These are phyloP conservation scores for Anas bernieri DNA, from an alignment of 2,797 vertebrate genomes.

Conservation along the genomic window DNA sequence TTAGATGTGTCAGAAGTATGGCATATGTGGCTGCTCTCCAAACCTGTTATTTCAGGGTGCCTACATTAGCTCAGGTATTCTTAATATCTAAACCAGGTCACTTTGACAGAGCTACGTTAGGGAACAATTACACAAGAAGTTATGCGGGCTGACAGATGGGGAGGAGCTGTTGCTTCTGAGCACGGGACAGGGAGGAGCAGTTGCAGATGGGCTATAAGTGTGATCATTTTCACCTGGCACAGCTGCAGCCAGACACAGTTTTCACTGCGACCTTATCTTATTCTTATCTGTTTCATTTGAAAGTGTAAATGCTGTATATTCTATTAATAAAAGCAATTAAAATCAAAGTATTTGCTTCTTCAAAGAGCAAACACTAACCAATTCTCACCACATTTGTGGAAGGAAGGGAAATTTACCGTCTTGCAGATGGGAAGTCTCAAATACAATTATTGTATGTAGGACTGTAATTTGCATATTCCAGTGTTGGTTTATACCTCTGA, in stretches of 20 bases:
- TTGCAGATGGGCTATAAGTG: neutral
- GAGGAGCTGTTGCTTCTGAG: conserved; percentile 27
- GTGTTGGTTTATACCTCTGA: neutral
- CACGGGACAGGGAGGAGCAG: neutral
- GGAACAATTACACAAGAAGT: neutral
- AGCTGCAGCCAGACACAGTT: neutral
- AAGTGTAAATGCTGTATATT: neutral
- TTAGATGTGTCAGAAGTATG: neutral
- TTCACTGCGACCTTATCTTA: neutral
- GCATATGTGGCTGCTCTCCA: neutral
- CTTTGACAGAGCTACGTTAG: conserved; percentile 18
- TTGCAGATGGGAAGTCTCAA: neutral
- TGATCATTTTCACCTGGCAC: neutral
- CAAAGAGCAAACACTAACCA: neutral
- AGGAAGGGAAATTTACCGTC: neutral
- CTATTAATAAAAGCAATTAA: neutral
- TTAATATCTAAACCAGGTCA: conserved; percentile 54
- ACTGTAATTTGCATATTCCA: neutral
- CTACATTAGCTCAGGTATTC: conserved; percentile 32
- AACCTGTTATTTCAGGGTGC: conserved; percentile 38
- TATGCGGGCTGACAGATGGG: neutral
- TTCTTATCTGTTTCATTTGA: neutral
- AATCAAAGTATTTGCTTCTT: neutral
- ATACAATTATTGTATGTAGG: neutral
- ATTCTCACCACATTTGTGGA: neutral